phyloP scores from a whole-genome alignment of 2,113 vertebrate species.

The Aphyosemion australe region DNA sequence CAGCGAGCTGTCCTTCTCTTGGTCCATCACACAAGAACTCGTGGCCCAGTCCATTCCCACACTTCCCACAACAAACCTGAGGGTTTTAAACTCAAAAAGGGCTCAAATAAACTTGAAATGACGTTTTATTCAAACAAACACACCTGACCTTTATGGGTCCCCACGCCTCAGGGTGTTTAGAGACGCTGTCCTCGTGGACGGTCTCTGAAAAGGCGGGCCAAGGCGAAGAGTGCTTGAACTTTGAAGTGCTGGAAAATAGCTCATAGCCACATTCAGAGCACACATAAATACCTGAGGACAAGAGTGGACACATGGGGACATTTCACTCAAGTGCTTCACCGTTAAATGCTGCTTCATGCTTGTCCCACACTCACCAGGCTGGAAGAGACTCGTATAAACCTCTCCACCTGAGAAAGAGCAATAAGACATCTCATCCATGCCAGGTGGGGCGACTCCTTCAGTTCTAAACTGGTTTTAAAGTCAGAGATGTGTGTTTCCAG shows the following conservation, averaged over 20 bases:
- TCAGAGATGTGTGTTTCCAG: neutral
- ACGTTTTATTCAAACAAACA: neutral
- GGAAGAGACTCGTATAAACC: slow-evolving; percentile 59
- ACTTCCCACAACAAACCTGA: slow-evolving; percentile 69
- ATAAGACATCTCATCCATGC: slow-evolving; percentile 57
- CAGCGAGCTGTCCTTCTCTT: slow-evolving; percentile 83
- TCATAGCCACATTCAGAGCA: slow-evolving; percentile 86
- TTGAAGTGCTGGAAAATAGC: slow-evolving; percentile 87
- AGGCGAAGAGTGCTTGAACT: slow-evolving; percentile 88
- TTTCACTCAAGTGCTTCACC: neutral
- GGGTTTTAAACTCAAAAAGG: neutral
- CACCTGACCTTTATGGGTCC: slow-evolving; percentile 57
- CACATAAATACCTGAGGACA: slow-evolving; percentile 82
- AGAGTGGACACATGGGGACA: neutral
- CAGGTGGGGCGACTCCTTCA: neutral
- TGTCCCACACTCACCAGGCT: slow-evolving; percentile 49
- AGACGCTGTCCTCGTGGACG: slow-evolving; percentile 83
- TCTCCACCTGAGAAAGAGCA: slow-evolving; percentile 63
- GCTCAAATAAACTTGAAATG: slow-evolving; percentile 13
- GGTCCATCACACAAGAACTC: slow-evolving; percentile 89
- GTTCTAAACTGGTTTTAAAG: neutral
- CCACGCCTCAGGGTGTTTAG: slow-evolving; percentile 74
- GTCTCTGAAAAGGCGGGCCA: slow-evolving; percentile 91
- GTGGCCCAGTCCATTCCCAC: slow-evolving; percentile 87
- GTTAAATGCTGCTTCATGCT: neutral